Evolutionary conservation across 2,888 invertebrate species (phyloP).

Genomic region (Spisula subtruncata): DNA sequence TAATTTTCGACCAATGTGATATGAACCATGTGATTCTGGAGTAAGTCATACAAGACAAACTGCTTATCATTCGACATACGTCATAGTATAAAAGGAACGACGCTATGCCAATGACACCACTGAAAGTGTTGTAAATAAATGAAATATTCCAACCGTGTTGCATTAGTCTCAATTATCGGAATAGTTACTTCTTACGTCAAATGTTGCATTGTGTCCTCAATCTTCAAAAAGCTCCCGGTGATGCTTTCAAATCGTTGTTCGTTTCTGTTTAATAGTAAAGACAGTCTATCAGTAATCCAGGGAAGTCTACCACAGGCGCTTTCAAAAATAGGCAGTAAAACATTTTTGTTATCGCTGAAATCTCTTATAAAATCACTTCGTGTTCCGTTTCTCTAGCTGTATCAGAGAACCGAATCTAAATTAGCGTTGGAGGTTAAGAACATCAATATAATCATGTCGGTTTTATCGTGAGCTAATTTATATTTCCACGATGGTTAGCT

Average conservation of each 20-base stretch:
- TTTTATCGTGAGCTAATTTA: background rate
- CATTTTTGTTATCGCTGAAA: conserved; percentile 4
- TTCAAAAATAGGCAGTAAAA: background rate
- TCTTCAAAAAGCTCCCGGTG: background rate
- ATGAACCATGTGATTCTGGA: no score
- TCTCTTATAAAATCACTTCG: background rate
- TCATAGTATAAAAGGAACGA: no score
- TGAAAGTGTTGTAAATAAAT: no score
- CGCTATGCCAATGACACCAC: no score
- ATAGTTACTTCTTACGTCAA: background rate
- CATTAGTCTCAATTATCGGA: no score
- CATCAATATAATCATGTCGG: background rate
- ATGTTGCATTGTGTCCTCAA: background rate
- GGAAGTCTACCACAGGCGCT: background rate
- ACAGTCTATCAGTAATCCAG: background rate
- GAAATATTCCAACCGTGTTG: background rate
- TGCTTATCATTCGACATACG: no score
- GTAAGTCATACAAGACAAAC: no score
- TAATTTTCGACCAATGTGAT: no score
- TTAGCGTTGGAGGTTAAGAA: background rate
- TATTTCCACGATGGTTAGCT: background rate
- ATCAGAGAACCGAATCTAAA: conserved; percentile 16
- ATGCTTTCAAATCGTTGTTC: background rate
- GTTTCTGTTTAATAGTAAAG: background rate
- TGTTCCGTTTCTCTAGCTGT: background rate